Evolutionary conservation across 2,797 vertebrate species (phyloP).

Genomic region (Gouania willdenowi): DNA sequence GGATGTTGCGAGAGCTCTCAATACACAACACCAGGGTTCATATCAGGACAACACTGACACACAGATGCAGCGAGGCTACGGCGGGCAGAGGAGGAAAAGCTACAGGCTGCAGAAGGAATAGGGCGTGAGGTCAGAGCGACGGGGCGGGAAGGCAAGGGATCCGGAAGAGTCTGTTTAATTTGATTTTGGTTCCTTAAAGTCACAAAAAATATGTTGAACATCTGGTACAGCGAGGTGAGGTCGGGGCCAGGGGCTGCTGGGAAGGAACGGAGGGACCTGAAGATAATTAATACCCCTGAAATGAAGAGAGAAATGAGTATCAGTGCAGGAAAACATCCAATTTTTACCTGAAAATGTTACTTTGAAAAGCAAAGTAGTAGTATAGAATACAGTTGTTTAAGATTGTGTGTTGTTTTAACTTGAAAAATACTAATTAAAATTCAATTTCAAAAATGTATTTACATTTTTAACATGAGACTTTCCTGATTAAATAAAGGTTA

Average conservation of each 20-base stretch:
- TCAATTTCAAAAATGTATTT: too few relatives aligned
- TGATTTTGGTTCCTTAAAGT: conserved; percentile 73
- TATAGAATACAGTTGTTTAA: too few relatives aligned
- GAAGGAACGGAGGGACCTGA: conserved; percentile 35
- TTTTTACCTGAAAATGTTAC: too few relatives aligned
- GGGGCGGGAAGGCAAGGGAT: conserved; percentile 43
- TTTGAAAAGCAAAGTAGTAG: too few relatives aligned
- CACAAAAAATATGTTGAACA: conserved; percentile 77
- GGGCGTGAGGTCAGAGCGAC: neutral
- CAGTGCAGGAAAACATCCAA: too few relatives aligned
- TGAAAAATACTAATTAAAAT: too few relatives aligned
- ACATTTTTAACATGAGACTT: too few relatives aligned
- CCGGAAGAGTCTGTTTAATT: conserved; percentile 71
- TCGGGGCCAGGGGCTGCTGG: conserved; percentile 38
- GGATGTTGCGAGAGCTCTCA: too few relatives aligned
- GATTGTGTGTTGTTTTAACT: too few relatives aligned
- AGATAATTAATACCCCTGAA: conserved; percentile 72
- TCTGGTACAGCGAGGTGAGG: conserved; percentile 60
- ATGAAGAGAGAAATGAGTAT: neutral
- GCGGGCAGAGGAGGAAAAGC: conserved; percentile 32
- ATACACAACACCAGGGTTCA: conserved; percentile 45
- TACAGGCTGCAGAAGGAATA: conserved; percentile 42
- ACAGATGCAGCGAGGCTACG: conserved; percentile 28
- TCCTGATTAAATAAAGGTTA: too few relatives aligned
- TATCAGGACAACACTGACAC: conserved; percentile 58